Conservation (phyloP, 1,140 invertebrate species). For the Brachionus sp. region DNA sequence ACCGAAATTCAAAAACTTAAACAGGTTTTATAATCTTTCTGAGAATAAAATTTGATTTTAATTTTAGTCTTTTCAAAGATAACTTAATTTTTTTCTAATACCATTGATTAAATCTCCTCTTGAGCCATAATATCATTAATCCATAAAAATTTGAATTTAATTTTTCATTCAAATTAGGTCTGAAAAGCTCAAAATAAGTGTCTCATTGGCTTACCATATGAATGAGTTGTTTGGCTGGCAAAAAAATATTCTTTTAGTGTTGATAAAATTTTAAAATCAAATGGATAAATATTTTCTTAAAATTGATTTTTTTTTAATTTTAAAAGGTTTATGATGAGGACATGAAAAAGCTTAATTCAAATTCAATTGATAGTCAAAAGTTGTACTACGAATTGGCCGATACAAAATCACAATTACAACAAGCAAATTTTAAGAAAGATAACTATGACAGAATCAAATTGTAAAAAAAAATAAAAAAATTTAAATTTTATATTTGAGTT, state of each 20-base stretch:
- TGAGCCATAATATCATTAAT: no score
- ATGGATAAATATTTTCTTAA: neutral
- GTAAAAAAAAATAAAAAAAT: constrained; percentile 48
- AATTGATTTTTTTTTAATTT: neutral
- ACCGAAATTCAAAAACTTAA: neutral
- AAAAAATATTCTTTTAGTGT: no score
- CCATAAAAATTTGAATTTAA: no score
- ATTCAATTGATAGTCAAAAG: constrained; percentile 50
- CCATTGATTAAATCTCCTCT: no score
- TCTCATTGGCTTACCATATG: no score
- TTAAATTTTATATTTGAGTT: constrained; percentile 10
- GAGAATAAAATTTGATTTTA: no score
- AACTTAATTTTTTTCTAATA: no score
- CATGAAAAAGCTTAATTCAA: constrained; percentile 4
- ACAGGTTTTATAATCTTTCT: neutral
- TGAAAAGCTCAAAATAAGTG: no score
- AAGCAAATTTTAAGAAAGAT: constrained; percentile 56
- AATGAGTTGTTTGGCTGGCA: no score
- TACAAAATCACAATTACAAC: constrained; percentile 51
- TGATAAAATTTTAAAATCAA: neutral
- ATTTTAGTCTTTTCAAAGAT: no score
- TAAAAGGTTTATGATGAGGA: constrained; percentile 35
- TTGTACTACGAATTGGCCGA: constrained; percentile 51
- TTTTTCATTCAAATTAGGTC: no score
- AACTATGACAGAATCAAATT: constrained; percentile 57